phyloP scores from a whole-genome alignment of 2,113 vertebrate species.

The Megaleporinus macrocephalus region DNA sequence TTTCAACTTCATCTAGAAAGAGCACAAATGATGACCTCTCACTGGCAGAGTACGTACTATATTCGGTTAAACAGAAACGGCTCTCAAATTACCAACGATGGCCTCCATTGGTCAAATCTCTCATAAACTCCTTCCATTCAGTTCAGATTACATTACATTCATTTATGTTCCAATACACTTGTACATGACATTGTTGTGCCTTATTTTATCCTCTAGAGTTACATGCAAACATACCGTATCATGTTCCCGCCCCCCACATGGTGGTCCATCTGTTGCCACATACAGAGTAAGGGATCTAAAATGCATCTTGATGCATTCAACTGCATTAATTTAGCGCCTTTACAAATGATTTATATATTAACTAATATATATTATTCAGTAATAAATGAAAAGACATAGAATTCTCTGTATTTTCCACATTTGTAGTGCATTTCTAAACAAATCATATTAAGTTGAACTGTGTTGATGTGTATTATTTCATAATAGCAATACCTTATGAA shows the following conservation, averaged over 20 bases:
- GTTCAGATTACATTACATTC: not conserved
- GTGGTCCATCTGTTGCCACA: conserved; percentile 6
- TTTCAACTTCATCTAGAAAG: conserved; percentile 6
- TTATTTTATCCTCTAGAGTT: not conserved
- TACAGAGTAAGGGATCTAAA: not conserved
- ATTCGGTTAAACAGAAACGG: too few species aligned
- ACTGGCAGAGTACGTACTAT: too few species aligned
- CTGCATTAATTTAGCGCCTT: not conserved
- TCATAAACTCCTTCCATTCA: not conserved
- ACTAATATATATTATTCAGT: not conserved
- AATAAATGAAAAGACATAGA: too few species aligned
- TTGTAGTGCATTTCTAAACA: too few species aligned
- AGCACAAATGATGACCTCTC: not conserved
- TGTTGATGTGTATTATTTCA: too few species aligned
- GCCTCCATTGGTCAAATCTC: too few species aligned
- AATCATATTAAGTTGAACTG: too few species aligned
- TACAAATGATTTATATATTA: too few species aligned
- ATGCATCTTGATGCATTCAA: not conserved
- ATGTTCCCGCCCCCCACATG: not conserved
- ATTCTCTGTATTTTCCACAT: too few species aligned
- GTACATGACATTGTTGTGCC: not conserved
- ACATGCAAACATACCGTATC: not conserved
- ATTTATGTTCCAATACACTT: not conserved
- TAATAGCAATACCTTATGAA: too few species aligned
- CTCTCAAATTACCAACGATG: too few species aligned